Conservation (phyloP, 2,888 invertebrate genomes). For the Piscicola geometra region DNA sequence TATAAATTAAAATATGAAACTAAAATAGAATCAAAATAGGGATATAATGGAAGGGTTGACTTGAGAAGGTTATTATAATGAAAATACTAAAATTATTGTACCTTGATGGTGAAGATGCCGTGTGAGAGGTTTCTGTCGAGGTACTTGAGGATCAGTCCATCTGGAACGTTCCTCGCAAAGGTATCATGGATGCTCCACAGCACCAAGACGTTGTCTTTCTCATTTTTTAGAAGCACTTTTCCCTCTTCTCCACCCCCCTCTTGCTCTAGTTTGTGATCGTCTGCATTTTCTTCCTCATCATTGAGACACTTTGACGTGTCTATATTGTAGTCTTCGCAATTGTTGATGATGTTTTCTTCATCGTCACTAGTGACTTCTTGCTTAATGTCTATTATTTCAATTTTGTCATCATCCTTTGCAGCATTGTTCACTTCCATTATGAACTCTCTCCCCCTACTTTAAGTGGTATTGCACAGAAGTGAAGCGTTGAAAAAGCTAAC, state of each 20-base stretch:
- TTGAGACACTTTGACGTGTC: too few species aligned
- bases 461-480: background rate
- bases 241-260: background rate
- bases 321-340: background rate
- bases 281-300: background rate
- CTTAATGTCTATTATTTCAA: background rate
- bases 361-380: background rate
- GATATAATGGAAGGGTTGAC: too few species aligned
- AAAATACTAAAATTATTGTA: background rate
- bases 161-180: conserved; percentile 11
- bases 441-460: too few species aligned
- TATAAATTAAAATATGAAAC: too few species aligned
- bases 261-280: background rate
- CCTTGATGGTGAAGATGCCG: conserved; percentile 14
- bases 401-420: background rate
- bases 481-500: too few species aligned
- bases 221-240: background rate
- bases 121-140: conserved; percentile 3
- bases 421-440: background rate
- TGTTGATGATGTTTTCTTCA: background rate
- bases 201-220: background rate
- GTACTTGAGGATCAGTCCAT: background rate
- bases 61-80: too few species aligned
- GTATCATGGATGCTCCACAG: conserved; percentile 4
- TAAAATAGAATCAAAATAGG: too few species aligned